Evolutionary conservation across 92 coral and sea anemone genomes (phyloP), one percentile per base, ranked within the genome.

Genomic region (Scolanthus callimorphus): DNA sequence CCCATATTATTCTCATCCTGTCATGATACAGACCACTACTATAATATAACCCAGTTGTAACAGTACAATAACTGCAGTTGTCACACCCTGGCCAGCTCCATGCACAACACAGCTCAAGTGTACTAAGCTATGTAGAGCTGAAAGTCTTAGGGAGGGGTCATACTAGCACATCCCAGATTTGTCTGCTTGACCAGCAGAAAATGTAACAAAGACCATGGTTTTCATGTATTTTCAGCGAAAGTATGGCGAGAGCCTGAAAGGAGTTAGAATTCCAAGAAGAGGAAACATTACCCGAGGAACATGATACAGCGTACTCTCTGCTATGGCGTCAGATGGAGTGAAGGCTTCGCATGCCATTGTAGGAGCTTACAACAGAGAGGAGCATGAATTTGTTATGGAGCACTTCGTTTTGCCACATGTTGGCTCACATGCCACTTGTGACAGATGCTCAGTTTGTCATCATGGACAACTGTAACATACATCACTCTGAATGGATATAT

Each of bases 401-500:
- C 52, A 80, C 9, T 80, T 80, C 55, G 64, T 80, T 25, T 20
- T 66, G 11, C 78, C 78, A 22, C 55, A 41, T 28, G 46, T 78
- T 21, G 85, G 85, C 20, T 52, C 73, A 43, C 56, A 38, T 72
- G 86, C 86, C 11, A 50, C 34, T 25, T 49, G 66, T 54, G 86
- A 80, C 59, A 46, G 50, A 21, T 59, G 61, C 54, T 80, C 86
- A 38, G 62, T 80, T 25, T 4, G 56, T 80, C 17, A 58, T 80
- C 31, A 17, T 80, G 65, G 81, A 73, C 61, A 73, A 80, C 48
- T 80, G 86, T 39, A 44, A 1, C 27, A 80, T 78, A 20, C 78
- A 78, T 27, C 22, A 55, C 3, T 78, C 85, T 9, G 39, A 70
- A 20, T 19, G 57, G 23, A 51, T 57, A n/a, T 43, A 46, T 22